Conservation (phyloP, 2,888 invertebrate species). For the Criorhina ranunculi region DNA sequence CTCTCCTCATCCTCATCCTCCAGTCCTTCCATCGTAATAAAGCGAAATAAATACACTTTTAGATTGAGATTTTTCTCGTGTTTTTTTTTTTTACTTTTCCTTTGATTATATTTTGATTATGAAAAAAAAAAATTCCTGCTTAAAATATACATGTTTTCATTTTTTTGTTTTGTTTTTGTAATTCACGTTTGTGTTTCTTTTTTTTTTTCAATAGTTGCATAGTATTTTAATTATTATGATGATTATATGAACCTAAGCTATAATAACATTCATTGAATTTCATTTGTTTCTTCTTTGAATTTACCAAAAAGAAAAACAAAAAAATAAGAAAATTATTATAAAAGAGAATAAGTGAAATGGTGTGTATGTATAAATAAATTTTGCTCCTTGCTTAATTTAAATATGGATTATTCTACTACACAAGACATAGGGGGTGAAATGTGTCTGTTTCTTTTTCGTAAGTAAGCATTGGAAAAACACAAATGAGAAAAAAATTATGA, state of each 20-base stretch:
- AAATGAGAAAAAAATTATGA: constrained; percentile 43
- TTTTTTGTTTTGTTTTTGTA: constrained; percentile 45
- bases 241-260: constrained; percentile 74
- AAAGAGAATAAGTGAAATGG: constrained; percentile 41
- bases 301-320: constrained; percentile 29
- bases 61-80: constrained; percentile 53
- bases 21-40: constrained; percentile 18
- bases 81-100: constrained; percentile 66
- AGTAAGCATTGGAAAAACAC: constrained; percentile 50
- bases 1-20: constrained; percentile 4
- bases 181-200: constrained; percentile 52
- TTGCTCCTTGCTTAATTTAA: constrained; percentile 69
- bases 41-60: constrained; percentile 69
- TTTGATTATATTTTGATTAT: constrained; percentile 71
- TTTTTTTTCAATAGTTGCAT: constrained; percentile 47
- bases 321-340: constrained; percentile 47
- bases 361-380: constrained; percentile 72
- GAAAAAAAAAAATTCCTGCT: constrained; percentile 71
- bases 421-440: constrained; percentile 60
- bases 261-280: constrained; percentile 62
- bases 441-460: constrained; percentile 48
- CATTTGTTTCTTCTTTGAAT: constrained; percentile 50
- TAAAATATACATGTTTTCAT: constrained; percentile 64
- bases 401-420: constrained; percentile 57
- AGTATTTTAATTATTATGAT: constrained; percentile 63